Base-by-base conservation (phyloP, 2,888 invertebrate species). In the Agonum fuliginosum region DNA sequence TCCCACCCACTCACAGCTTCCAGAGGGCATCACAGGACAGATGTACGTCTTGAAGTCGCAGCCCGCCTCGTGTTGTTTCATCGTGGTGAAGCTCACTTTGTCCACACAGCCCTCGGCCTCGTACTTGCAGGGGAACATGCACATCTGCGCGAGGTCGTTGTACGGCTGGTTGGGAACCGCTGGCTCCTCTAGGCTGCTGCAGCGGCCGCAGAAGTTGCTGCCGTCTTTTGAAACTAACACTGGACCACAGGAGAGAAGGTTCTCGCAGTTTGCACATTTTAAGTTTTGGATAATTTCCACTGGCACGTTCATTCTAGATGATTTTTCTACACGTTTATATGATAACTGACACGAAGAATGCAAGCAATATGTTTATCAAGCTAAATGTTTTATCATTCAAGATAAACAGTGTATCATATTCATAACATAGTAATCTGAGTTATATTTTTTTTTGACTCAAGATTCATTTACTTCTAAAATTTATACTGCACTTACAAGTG, bases 271-370 rank as follows among this genome's bases (percentile, higher is more conserved):
- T n/a, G n/a, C 0, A 24, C 54, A 54, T 10, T 54, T 54, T 8
- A 54, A 14, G 19, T 54, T 27, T n/a, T 54, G 22, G 5, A 54
- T 8, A 54, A 54, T 54, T n/a, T 46, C 46, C 1, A 19, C 17
- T 14, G 46, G 46, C 5, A 46, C 46, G 46, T 14, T 46, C 46
- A 46, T 46, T n/a, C 17, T 46, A n/a, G n/a, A n/a, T n/a, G n/a
- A n/a, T n/a, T n/a, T n/a, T n/a, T n/a, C n/a, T n/a, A n/a, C n/a
- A n/a, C n/a, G n/a, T n/a, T n/a, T n/a, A n/a, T n/a, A n/a, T n/a
- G n/a, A n/a, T n/a, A n/a, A n/a, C n/a, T n/a, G n/a, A n/a, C n/a
- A n/a, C n/a, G n/a, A n/a, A n/a, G n/a, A n/a, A n/a, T n/a, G n/a
- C n/a, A n/a, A n/a, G n/a, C n/a, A n/a, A n/a, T n/a, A n/a, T n/a